Evolutionary conservation across 2,113 vertebrate species (phyloP).

Genomic region (Trichomycterus rosablanca): DNA sequence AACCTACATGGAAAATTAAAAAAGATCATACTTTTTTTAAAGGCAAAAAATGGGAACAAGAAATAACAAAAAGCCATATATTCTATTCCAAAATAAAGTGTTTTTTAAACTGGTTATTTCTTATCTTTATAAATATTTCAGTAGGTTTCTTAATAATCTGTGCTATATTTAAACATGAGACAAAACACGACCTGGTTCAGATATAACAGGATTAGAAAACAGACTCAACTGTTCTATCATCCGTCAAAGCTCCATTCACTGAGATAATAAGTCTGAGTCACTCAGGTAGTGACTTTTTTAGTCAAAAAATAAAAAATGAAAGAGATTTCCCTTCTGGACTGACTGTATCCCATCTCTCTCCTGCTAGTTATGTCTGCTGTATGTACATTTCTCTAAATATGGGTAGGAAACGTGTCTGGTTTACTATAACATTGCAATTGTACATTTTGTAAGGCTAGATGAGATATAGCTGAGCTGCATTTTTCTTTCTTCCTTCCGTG

Average conservation of each 20-base stretch:
- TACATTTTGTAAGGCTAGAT: slow-evolving; percentile 1
- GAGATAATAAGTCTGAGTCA: slow-evolving; percentile 41
- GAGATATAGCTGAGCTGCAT: neutral
- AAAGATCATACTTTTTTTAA: too few species aligned
- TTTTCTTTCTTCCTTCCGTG: neutral
- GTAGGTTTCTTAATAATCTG: neutral
- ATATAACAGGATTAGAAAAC: slow-evolving; percentile 8
- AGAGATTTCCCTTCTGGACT: slow-evolving; percentile 1
- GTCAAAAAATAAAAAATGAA: slow-evolving; percentile 4
- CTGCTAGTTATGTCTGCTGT: neutral
- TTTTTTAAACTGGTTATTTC: too few species aligned
- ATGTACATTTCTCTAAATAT: neutral
- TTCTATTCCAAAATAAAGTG: too few species aligned
- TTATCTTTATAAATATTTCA: too few species aligned
- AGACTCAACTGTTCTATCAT: slow-evolving; percentile 8
- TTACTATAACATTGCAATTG: neutral
- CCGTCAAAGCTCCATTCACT: slow-evolving; percentile 6
- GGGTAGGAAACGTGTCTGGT: too few species aligned
- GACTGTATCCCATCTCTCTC: slow-evolving; percentile 4
- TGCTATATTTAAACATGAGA: slow-evolving; percentile 6
- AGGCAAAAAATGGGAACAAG: too few species aligned
- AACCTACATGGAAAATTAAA: too few species aligned
- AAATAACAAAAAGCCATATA: too few species aligned
- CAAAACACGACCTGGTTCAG: neutral
- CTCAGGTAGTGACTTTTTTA: slow-evolving; percentile 24